Evolutionary conservation across 2,113 vertebrate genomes (phyloP), one percentile per base, ranked within the genome.

Genomic region (Siniperca chuatsi): DNA sequence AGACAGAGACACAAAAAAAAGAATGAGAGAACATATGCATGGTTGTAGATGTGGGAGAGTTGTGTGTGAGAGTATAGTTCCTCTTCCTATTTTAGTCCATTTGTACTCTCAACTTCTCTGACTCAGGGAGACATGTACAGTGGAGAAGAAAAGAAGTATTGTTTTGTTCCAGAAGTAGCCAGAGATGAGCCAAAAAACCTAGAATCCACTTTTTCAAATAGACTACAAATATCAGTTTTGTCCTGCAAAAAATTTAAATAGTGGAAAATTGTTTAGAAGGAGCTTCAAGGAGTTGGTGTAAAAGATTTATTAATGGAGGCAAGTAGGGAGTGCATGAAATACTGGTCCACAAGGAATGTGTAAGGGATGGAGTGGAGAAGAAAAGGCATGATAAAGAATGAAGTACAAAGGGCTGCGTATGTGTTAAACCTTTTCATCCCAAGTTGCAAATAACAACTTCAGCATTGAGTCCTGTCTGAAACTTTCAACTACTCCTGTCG

Each of bases 21-120:
- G 78, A 57, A 16, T 46, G 40, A 33, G 73, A 60, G 70, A 50
- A 37, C 60, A 44, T 65, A 61, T 65, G 75, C 37, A 77, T 76
- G 70, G 48, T 25, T 70, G 75, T 60, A 75, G 62, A 85, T 74
- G 74, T 77, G 42, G 55, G 65, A 46, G 75, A 75, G 70, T 60
- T 81, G 75, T 84, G 78, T 71, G 75, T n/a, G 73, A 77, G 33
- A 52, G 58, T 58, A 65, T 65, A 77, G 58, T 75, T 78, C 52
- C 48, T 79, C 58, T 77, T 79, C 52, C 76, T 37, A 35, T 69
- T 72, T 35, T 8, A 71, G 68, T 79, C 33, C 50, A 81, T 85
- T 91, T 76, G 75, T 55, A 69, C 55, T 55, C 29, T 69, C 20
- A 9, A 48, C 9, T n/a, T 29, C 12, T 79, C 60, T n/a, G 40